Evolutionary conservation across 2,113 vertebrate genomes (phyloP).

Genomic region (Callithrix jacchus): DNA sequence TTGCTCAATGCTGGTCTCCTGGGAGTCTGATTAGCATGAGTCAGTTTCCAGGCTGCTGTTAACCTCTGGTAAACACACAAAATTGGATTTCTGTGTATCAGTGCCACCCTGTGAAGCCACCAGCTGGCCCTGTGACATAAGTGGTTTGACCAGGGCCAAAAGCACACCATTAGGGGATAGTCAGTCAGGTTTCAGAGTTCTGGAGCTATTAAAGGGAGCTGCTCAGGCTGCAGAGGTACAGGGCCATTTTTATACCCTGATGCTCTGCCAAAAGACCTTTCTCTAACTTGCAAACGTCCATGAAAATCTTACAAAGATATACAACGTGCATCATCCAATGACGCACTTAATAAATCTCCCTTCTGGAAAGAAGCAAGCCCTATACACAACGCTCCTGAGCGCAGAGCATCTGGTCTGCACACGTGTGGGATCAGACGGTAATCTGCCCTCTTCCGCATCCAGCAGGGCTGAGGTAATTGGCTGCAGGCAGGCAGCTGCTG

Average conservation of each 20-base stretch:
- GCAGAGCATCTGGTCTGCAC: background rate
- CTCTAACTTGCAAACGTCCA: background rate
- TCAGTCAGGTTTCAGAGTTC: background rate
- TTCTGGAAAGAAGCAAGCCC: background rate
- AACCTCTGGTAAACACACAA: background rate
- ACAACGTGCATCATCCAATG: slow-evolving; percentile 14
- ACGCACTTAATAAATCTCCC: background rate
- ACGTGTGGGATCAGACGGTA: fast-evolving
- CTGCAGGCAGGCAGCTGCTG: background rate
- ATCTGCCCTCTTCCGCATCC: background rate
- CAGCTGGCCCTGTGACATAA: background rate
- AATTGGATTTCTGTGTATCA: background rate
- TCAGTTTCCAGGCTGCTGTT: background rate
- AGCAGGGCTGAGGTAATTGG: fast-evolving
- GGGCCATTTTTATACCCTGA: background rate
- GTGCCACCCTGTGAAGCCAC: background rate
- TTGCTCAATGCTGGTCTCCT: background rate
- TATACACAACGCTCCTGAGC: fast-evolving
- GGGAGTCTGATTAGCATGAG: background rate
- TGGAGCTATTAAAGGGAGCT: background rate
- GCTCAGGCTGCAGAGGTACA: background rate
- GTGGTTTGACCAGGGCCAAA: background rate
- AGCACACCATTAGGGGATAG: background rate
- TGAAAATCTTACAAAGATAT: background rate
- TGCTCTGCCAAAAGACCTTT: background rate